These are phyloP conservation scores for Myotis yumanensis DNA, from an alignment of 2,113 vertebrate genomes.

Conservation along the genomic window DNA sequence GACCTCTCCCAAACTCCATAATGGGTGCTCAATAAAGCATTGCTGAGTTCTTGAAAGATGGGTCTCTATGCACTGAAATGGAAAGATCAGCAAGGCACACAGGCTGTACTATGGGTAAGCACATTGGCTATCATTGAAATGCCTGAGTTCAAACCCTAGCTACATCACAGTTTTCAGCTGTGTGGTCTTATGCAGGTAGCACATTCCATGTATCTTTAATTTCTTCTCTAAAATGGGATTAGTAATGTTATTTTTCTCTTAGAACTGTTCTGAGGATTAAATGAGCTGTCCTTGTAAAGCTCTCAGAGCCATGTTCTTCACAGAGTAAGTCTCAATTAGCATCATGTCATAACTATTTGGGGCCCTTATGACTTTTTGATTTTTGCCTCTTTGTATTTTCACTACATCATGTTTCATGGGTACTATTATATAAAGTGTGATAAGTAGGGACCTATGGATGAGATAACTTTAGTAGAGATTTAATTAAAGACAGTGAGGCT, in stretches of 20 bases:
- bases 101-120: background rate
- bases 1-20: background rate
- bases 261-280: background rate
- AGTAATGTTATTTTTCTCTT: background rate
- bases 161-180: background rate
- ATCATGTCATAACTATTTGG: background rate
- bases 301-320: background rate
- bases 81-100: background rate
- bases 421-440: background rate
- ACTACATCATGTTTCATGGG: background rate
- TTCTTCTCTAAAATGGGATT: background rate
- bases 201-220: background rate
- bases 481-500: background rate
- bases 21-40: background rate
- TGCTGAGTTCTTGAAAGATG: background rate
- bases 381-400: background rate
- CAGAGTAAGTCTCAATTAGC: background rate
- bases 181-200: background rate
- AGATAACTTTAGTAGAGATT: background rate
- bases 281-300: background rate
- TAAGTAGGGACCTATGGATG: background rate
- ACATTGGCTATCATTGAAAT: background rate
- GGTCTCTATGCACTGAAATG: background rate
- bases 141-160: background rate
- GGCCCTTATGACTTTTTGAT: background rate